A percentile compares a stretch with the other conserved stretches of the same genome.
Conservation (phyloP, 2,113 vertebrate genomes). For the Shinisaurus crocodilurus region DNA sequence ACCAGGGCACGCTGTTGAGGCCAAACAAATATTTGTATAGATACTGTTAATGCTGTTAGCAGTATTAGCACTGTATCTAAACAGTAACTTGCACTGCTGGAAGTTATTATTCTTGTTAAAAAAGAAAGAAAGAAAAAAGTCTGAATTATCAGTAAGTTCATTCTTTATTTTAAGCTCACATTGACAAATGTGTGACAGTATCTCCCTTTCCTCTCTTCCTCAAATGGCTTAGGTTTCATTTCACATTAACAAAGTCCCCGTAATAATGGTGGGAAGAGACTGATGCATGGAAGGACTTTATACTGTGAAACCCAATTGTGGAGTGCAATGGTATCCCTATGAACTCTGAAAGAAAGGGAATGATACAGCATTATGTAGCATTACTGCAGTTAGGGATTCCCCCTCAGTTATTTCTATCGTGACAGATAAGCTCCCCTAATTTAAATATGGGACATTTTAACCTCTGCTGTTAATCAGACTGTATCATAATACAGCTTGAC, state of each 20-base stretch:
- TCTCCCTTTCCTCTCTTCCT: neutral
- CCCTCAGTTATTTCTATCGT: neutral
- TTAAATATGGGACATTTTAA: neutral
- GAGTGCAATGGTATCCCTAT: neutral
- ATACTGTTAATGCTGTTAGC: neutral
- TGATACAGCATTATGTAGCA: no score
- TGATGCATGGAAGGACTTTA: no score
- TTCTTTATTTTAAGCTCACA: slow-evolving; percentile 1
- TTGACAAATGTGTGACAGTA: neutral
- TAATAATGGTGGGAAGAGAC: no score
- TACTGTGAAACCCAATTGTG: neutral
- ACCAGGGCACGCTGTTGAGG: neutral
- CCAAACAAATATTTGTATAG: neutral
- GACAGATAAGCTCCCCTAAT: neutral
- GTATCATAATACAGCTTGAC: neutral
- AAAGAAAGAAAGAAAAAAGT: neutral
- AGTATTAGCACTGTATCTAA: neutral
- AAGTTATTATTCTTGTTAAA: neutral
- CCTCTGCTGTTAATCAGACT: neutral
- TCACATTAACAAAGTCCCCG: neutral
- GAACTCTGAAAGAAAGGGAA: neutral
- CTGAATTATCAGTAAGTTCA: neutral
- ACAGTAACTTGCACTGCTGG: neutral
- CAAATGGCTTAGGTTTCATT: neutral
- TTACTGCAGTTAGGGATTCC: neutral